These are phyloP conservation scores for Synaphobranchus kaupii DNA, from an alignment of 2,797 vertebrate genomes.

Conservation along the genomic window DNA sequence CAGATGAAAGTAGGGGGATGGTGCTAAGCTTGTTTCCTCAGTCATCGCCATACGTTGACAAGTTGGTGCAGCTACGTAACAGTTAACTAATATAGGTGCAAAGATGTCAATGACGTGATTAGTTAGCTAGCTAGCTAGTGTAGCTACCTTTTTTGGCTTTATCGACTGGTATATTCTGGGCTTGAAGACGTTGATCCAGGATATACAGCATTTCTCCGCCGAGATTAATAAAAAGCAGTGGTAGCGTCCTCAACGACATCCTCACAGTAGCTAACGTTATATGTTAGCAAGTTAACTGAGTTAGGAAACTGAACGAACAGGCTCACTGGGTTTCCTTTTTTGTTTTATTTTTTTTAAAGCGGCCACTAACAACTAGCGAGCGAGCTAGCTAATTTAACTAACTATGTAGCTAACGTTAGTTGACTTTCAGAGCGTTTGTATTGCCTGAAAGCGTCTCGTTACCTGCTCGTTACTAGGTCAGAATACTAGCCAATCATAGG, in stretches of 20 bases:
- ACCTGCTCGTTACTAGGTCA: constrained; percentile 11
- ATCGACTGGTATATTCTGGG: constrained; percentile 91
- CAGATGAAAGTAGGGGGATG: not conserved
- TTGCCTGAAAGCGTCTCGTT: constrained; percentile 10
- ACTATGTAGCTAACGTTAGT: not conserved
- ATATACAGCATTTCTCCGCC: constrained; percentile 99
- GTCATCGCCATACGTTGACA: not conserved
- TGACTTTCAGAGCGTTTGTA: not conserved
- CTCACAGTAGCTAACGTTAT: constrained; percentile 9
- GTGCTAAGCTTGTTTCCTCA: not conserved
- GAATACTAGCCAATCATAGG: not conserved
- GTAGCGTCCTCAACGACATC: constrained; percentile 88
- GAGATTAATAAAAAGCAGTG: constrained; percentile 94
- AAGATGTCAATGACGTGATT: not conserved
- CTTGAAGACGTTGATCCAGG: constrained; percentile 93
- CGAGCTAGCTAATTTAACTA: not conserved
- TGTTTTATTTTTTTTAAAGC: not conserved
- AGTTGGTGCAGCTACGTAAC: not conserved
- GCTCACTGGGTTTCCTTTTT: not conserved
- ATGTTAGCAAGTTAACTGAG: not conserved
- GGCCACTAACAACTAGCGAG: not conserved
- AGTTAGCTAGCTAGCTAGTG: not conserved
- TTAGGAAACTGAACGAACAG: not conserved
- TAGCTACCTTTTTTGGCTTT: constrained; percentile 93
- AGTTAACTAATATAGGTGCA: not conserved